Base-by-base conservation (phyloP, 2,113 vertebrate species). In the Chlamydotis undulata region DNA sequence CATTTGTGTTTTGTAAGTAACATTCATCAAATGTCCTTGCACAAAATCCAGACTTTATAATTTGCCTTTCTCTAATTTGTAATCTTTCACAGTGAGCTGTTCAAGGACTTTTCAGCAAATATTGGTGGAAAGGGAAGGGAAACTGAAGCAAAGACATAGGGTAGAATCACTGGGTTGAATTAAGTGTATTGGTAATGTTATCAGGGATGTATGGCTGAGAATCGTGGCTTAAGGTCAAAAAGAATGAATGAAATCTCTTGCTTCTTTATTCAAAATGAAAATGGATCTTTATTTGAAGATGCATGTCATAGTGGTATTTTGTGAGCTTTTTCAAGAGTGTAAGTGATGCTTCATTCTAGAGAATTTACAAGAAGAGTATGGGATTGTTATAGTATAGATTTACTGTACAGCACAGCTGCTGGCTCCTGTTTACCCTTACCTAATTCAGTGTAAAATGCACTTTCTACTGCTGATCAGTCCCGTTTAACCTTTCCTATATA, bases 401-500 rank as follows among this genome's bases (percentile, higher is more conserved):
- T 68, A 25, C 31, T 25, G 4, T 49, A 0, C 14, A 67, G 33
- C 37, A 17, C n/a, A 64, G 63, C 71, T 88, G 50, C 73, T 86
- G 61, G 35, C 74, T 95, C 71, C 82, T 82, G 63, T 37, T 87
- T 65, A 89, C 65, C 53, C 11, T 41, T 89, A 33, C 63, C 35
- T 82, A 87, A 95, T 67, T 65, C 81, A 56, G 55, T 83, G 71
- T 87, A 89, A 96, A 95, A 86, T 73, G 22, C 41, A 26, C 61
- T 95, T 95, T 73, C 25, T 79, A 15, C 82, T 91, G 61, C 91
- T 65, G 82, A 61, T 92, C 79, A 87, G 59, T 79, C 65, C 83
- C 57, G 12, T 77, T 94, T 95, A 96, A 92, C 90, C 85, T 95
- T 90, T 90, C 79, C 87, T 83, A 52, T 73, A 45, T 12, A 61